Percentiles rank a stretch among this genome's conserved stretches.
Evolutionary conservation across 2,113 vertebrate species (phyloP).

Genomic region (Gavialis gangeticus): DNA sequence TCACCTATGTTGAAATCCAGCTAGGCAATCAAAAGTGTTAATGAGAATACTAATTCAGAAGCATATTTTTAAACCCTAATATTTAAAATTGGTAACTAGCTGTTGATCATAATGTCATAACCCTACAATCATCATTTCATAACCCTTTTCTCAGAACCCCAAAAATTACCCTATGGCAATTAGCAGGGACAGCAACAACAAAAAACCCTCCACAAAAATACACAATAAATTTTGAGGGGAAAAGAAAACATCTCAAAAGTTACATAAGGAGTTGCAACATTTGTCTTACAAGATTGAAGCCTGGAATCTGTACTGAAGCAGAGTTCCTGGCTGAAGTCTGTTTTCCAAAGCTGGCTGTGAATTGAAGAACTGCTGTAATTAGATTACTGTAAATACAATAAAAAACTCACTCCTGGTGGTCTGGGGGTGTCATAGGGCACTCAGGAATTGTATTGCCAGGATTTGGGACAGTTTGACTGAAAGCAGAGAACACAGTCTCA

Average conservation of each 20-base stretch:
- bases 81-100: neutral
- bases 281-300: constrained; percentile 79
- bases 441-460: constrained; percentile 77
- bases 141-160: neutral
- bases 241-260: neutral
- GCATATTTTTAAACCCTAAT: neutral
- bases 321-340: constrained; percentile 67
- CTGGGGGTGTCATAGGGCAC: constrained; percentile 75
- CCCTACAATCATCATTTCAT: neutral
- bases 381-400: constrained; percentile 91
- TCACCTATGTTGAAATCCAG: neutral
- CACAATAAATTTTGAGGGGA: neutral
- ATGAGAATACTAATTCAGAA: neutral
- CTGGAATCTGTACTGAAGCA: constrained; percentile 45
- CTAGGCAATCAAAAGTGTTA: neutral
- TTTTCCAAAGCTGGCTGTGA: constrained; percentile 78
- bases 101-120: neutral
- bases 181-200: neutral
- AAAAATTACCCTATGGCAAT: neutral
- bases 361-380: constrained; percentile 84
- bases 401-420: constrained; percentile 89
- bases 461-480: constrained; percentile 80
- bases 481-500: constrained; percentile 74
- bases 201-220: constrained; percentile 38
- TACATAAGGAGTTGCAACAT: constrained; percentile 33